phyloP scores from a whole-genome alignment of 2,113 vertebrate genomes.

The Phodopus roborovskii region DNA sequence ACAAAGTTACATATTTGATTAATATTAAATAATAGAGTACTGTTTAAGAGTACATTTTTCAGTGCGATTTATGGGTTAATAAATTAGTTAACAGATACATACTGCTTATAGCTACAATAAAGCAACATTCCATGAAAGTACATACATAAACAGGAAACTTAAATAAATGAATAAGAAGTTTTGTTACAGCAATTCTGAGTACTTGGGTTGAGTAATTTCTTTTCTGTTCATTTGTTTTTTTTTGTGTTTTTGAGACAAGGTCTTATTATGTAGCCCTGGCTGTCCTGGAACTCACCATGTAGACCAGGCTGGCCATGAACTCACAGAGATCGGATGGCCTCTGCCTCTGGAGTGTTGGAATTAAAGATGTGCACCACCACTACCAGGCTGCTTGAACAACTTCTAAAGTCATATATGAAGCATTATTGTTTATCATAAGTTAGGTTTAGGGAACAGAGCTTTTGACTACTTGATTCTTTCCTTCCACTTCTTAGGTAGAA shows the following conservation, averaged over 20 bases:
- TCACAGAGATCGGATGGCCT: background rate
- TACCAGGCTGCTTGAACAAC: background rate
- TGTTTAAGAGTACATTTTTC: constrained; percentile 19
- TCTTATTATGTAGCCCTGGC: background rate
- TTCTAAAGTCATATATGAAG: background rate
- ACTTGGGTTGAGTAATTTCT: background rate
- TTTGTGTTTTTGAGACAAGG: background rate
- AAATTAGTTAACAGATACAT: background rate
- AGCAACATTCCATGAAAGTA: background rate
- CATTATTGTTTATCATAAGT: background rate
- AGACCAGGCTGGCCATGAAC: background rate
- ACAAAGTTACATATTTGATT: background rate
- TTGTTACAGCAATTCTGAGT: background rate
- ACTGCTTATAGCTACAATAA: background rate
- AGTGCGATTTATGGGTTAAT: background rate
- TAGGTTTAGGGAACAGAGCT: background rate
- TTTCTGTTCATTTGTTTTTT: background rate
- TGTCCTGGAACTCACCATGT: background rate
- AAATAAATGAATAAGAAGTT: background rate
- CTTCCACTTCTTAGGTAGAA: background rate
- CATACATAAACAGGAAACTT: background rate
- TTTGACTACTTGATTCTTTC: background rate
- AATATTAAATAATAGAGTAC: background rate
- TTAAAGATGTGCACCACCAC: background rate
- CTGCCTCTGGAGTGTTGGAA: background rate